Base-by-base conservation (phyloP, 2,888 invertebrate genomes). In the Periphyllus acericola region DNA sequence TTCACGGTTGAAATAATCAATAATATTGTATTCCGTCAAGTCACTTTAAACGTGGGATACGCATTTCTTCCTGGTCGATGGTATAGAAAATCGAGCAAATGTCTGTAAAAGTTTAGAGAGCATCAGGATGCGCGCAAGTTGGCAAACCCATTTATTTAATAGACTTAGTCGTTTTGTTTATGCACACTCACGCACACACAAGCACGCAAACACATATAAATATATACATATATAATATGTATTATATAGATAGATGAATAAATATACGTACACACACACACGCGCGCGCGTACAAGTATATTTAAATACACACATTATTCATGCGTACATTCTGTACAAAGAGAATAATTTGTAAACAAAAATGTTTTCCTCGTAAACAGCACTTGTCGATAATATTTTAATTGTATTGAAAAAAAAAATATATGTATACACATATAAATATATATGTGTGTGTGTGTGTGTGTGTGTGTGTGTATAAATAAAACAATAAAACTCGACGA, bases 101-200 rank as follows among this genome's bases (percentile, higher is more conserved):
- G 76, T 78, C 84, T 78, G 68, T 78, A 78, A 85, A 85, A 85
- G 84, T 85, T 85, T 78, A 46, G n/a, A 78, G 84, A 60, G 66
- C 76, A 46, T 46, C 46, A 40, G 76, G 66, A 40, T 36, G 29
- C 68, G 52, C 81, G 72, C 74, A 74, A 83, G 74, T 76, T 76
- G 75, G 83, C 40, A 40, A 78, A 85, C 68, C 84, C 68, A 85
- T 85, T 85, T 85, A 78, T 78, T 78, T 85, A 85, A 85, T 78
- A 68, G 76, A 76, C 76, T 68, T 78, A 32, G 66, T 72, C 46
- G 82, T 82, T 82, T 82, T 82, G 52, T 81, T 68, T 81, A 29
- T n/a, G n/a, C 66, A n/a, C 66, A 55, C 55, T 17, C 14, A n/a
- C 66, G 9, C n/a, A n/a, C 66, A 66, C 66, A n/a, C n/a, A 29